Evolutionary conservation across 2,888 invertebrate species (phyloP).

Genomic region (Athetis lepigone): DNA sequence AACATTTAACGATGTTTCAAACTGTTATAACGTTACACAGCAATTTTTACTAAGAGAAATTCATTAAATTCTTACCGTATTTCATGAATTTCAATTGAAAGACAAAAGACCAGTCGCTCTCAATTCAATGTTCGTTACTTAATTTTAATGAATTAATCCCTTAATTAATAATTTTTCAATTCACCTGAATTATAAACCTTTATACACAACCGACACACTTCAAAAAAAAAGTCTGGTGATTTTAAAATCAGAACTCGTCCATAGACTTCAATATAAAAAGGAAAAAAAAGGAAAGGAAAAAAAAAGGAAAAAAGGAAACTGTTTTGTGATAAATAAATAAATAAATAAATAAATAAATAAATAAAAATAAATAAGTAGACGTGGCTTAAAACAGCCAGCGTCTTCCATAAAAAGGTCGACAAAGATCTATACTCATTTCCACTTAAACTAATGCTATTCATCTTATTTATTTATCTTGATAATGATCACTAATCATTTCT

Average conservation of each 20-base stretch:
- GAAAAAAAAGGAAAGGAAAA: too few relatives aligned
- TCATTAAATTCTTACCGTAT: too few relatives aligned
- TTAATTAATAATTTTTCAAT: too few relatives aligned
- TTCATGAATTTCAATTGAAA: background rate
- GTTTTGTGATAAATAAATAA: too few relatives aligned
- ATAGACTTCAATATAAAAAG: background rate
- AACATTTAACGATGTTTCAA: too few relatives aligned
- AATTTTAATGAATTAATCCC: background rate
- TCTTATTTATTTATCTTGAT: conserved; percentile 57
- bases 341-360: too few relatives aligned
- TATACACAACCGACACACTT: too few relatives aligned
- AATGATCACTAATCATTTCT: conserved; percentile 59
- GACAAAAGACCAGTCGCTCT: conserved; percentile 1
- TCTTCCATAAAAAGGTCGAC: background rate
- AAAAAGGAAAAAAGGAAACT: too few relatives aligned
- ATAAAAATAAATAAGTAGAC: background rate
- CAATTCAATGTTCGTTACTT: background rate
- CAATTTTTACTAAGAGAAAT: too few relatives aligned
- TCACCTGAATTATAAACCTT: too few relatives aligned
- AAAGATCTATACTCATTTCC: conserved; percentile 31
- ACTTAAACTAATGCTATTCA: conserved; percentile 37
- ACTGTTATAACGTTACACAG: too few relatives aligned
- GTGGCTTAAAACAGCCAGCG: background rate
- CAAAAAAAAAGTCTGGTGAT: background rate
- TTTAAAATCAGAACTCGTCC: conserved; percentile 4